Conservation (phyloP, 2,888 invertebrate species). For the Gastracanthus pulcherrimus region DNA sequence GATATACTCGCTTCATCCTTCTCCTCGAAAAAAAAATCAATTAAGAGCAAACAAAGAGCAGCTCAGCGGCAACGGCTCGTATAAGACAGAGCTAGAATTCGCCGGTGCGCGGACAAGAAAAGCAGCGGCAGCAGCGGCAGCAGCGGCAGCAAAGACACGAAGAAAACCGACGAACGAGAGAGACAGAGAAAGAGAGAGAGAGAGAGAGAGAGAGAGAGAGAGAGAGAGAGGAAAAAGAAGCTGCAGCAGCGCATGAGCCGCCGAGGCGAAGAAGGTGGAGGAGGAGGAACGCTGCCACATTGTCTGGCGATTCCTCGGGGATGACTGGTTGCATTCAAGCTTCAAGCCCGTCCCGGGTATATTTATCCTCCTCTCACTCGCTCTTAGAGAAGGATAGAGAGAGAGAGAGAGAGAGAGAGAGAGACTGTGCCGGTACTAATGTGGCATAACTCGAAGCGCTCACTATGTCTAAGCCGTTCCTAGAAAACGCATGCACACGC, state of each 20-base stretch:
- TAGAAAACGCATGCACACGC: constrained; percentile 64
- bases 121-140: constrained; percentile 31
- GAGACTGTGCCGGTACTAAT: constrained; percentile 68
- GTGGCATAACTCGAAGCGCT: constrained; percentile 70
- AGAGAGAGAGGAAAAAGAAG: constrained; percentile 22
- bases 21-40: constrained; percentile 48
- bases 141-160: constrained; percentile 32
- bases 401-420: constrained; percentile 8
- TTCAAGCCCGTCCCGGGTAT: constrained; percentile 15
- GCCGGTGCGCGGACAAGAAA: constrained; percentile 37
- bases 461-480: constrained; percentile 70
- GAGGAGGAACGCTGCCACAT: constrained; percentile 69
- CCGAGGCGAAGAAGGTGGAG: constrained; percentile 29
- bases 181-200: too few species aligned
- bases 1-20: not conserved
- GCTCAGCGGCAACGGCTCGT: constrained; percentile 29
- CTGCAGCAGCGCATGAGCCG: constrained; percentile 13
- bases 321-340: constrained; percentile 74
- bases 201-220: not conserved
- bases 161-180: not conserved
- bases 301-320: constrained; percentile 75
- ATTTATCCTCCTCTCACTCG: constrained; percentile 25
- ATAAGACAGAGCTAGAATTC: constrained; percentile 42
- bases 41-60: constrained; percentile 53
- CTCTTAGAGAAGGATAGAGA: not conserved